phyloP scores from a whole-genome alignment of 2,113 vertebrate species.

The Alethe diademata region DNA sequence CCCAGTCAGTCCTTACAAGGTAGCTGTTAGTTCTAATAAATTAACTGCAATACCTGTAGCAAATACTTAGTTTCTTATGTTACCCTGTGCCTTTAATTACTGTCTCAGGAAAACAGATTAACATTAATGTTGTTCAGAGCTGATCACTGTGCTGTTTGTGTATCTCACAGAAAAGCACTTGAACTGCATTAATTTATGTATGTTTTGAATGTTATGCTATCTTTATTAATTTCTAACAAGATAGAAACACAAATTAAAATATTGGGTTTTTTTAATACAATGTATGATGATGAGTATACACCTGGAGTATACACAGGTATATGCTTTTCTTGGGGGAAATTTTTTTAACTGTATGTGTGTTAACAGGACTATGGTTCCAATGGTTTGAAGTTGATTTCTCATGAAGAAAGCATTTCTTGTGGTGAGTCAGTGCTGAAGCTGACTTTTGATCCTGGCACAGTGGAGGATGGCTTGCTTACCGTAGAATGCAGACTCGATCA shows the following conservation, averaged over 20 bases:
- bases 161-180: background rate
- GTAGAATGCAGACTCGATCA: slow-evolving; percentile 96
- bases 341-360: background rate
- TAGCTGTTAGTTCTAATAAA: slow-evolving; percentile 30
- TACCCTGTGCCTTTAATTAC: background rate
- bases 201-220: background rate
- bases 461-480: slow-evolving; percentile 86
- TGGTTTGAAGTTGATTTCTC: slow-evolving; percentile 90
- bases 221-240: background rate
- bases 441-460: slow-evolving; percentile 95
- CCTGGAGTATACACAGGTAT: background rate
- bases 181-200: background rate
- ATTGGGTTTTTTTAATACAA: background rate
- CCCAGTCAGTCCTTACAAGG: slow-evolving; percentile 80
- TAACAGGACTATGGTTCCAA: slow-evolving; percentile 89
- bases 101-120: background rate
- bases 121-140: background rate
- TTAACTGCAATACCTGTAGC: background rate
- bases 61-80: background rate
- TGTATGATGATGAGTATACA: background rate
- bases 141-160: background rate
- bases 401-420: slow-evolving; percentile 92
- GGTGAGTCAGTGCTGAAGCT: slow-evolving; percentile 93
- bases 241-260: background rate
- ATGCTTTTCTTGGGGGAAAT: background rate